Evolutionary conservation across 2,797 vertebrate species (phyloP).

Genomic region (Synaphobranchus kaupii): DNA sequence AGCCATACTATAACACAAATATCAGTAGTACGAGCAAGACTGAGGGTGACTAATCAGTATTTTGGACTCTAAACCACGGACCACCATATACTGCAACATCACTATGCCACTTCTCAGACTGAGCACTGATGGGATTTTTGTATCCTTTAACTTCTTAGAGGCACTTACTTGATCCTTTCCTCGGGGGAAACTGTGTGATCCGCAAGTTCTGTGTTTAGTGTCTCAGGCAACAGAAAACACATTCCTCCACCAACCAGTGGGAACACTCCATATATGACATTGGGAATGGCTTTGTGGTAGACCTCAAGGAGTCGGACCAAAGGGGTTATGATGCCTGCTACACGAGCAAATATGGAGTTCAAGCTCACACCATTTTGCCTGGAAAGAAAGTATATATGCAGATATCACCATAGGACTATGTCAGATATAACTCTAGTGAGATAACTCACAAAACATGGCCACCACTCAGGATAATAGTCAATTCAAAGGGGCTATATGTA

Average conservation of each 20-base stretch:
- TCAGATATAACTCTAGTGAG: too few relatives aligned
- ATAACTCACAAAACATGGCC: background rate
- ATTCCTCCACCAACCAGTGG: slow-evolving; percentile 67
- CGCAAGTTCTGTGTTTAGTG: slow-evolving; percentile 66
- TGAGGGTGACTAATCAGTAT: background rate
- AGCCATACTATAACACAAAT: background rate
- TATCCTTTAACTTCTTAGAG: too few relatives aligned
- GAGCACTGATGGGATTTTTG: background rate
- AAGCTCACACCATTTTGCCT: slow-evolving; percentile 84
- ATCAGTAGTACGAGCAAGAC: too few relatives aligned
- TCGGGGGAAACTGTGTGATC: slow-evolving; percentile 59
- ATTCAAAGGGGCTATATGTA: too few relatives aligned
- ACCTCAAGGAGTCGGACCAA: slow-evolving; percentile 75
- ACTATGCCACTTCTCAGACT: background rate
- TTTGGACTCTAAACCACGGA: background rate
- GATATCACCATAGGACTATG: background rate
- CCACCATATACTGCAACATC: too few relatives aligned
- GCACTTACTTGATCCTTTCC: slow-evolving; percentile 54
- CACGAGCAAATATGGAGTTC: slow-evolving; percentile 72
- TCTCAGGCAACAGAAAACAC: slow-evolving; percentile 82
- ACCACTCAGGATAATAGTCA: too few relatives aligned
- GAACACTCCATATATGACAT: slow-evolving; percentile 74
- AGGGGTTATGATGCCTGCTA: slow-evolving; percentile 79
- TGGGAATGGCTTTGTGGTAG: slow-evolving; percentile 73
- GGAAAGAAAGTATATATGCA: background rate